Evolutionary conservation across 2,113 vertebrate species (phyloP), one percentile per base, ranked within the genome.

Genomic region (Psettodes erumei): DNA sequence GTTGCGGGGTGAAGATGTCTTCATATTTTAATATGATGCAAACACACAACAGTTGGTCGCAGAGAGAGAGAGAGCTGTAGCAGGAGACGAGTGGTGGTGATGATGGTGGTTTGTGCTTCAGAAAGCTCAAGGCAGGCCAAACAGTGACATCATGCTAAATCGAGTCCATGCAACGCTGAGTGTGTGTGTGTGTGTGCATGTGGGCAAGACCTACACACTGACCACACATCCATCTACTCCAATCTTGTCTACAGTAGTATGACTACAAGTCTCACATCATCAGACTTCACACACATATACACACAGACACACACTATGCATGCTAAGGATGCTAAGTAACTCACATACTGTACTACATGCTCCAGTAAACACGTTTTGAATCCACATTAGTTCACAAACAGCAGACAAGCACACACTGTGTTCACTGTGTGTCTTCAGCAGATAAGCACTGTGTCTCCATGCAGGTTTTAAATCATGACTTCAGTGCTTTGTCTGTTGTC

Each of bases 351-450:
- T 28, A 30, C 45, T 67, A 25, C 62, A 64, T 3, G 54, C 59
- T 78, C 64, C 30, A 75, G 45, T 62, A 66, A 61, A 65, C 73
- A 55, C 32, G 33, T 23, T n/a, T 48, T 21, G 19, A 33, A 37
- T 68, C 25, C 37, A 19, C 45, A 50, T 71, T 50, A 51, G 27
- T 33, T 33, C 33, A 63, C 70, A 30, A 23, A 56, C 45, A 62
- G 56, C 16, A 54, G 13, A 58, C 12, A 19, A 15, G 30, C 40
- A 43, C 13, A 63, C 35, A 30, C 19, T 42, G 30, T 9, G 21
- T 33, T 74, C 59, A 55, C 37, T 61, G 59, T 16, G 33, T 55
- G 37, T 70, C 7, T 43, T 27, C 27, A 28, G 9, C 32, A 73
- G 43, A 67, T 35, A 21, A 61, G 35, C 15, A 1, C 19, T 33